Evolutionary conservation across 2,888 invertebrate genomes (phyloP), one percentile per base, ranked within the genome.

Genomic region (Yponomeuta sedellus): DNA sequence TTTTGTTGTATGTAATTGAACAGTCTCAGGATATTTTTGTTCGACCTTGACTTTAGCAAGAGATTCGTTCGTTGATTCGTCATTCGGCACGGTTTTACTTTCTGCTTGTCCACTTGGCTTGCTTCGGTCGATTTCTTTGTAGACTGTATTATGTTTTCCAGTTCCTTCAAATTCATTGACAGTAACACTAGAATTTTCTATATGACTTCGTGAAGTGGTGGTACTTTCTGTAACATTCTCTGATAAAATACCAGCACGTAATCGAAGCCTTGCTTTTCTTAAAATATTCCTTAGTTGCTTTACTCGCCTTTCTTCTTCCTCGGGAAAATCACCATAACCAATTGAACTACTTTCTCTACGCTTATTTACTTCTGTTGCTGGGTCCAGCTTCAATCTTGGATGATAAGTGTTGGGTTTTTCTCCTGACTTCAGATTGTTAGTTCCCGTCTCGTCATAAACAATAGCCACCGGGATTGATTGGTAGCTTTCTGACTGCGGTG

Each of bases 401-500:
- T 39, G 64, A 58, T 28, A 64, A 16, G 64, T 57, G 10, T 57
- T 64, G 10, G 58, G 10, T 8, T 10, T 56, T 52, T 56, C 64
- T 34, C 11, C n/a, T 28, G 10, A 56, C 56, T 63, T 59, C 67
- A 28, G 70, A 70, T 40, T 66, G 68, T 66, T 71, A 64, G 59
- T 66, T 61, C 67, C 66, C 64, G 68, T 67, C 52, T 66, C 65
- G 56, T 70, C 71, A 19, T 67, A 68, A 0, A 69, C 67, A 28
- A 71, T 67, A 28, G 69, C 65, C 19, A 74, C 79, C 44, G 78
- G 73, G 67, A 77, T 71, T 19, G 72, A 65, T 40, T 76, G 72
- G 61, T 72, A 65, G n/a, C 69, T 66, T 68, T 81, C 80, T 67
- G 68, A 68, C 11, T 69, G 68, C 4, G 82, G 81, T 11, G 84